These are phyloP conservation scores for Synergus laeviventris DNA, from an alignment of 2,888 invertebrate species.

Conservation along the genomic window DNA sequence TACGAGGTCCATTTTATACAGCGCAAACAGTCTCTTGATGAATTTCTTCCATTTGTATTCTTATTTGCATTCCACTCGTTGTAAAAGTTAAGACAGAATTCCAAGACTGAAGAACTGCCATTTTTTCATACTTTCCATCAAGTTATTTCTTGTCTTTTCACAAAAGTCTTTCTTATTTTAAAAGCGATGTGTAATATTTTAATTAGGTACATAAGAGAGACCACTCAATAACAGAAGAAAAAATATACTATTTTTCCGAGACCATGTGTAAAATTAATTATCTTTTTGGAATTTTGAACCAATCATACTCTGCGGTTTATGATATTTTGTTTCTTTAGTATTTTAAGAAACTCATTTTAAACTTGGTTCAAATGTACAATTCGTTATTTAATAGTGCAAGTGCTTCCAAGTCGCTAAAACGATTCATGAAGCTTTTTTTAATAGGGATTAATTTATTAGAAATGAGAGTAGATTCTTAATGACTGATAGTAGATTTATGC, in stretches of 20 bases:
- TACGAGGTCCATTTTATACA: no score
- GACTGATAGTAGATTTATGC: background rate
- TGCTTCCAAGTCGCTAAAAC: constrained; percentile 7
- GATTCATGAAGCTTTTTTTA: background rate
- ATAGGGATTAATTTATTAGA: background rate
- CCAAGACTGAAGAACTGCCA: constrained; percentile 7
- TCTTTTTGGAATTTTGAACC: background rate
- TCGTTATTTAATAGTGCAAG: background rate
- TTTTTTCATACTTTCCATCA: background rate
- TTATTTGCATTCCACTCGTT: constrained; percentile 16
- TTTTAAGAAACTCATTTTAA: background rate
- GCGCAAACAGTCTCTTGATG: background rate
- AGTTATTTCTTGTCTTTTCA: constrained; percentile 3
- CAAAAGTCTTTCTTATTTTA: background rate
- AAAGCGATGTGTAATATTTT: background rate
- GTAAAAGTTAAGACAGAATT: constrained; percentile 5
- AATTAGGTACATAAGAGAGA: background rate
- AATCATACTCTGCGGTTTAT: background rate
- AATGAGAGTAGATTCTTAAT: background rate
- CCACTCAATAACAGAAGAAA: background rate
- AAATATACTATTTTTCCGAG: background rate
- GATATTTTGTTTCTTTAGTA: background rate
- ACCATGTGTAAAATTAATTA: background rate
- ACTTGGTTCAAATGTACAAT: background rate
- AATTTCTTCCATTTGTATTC: background rate